Base-by-base conservation (phyloP, 1,140 invertebrate genomes). In the Trachelipus rathkii region DNA sequence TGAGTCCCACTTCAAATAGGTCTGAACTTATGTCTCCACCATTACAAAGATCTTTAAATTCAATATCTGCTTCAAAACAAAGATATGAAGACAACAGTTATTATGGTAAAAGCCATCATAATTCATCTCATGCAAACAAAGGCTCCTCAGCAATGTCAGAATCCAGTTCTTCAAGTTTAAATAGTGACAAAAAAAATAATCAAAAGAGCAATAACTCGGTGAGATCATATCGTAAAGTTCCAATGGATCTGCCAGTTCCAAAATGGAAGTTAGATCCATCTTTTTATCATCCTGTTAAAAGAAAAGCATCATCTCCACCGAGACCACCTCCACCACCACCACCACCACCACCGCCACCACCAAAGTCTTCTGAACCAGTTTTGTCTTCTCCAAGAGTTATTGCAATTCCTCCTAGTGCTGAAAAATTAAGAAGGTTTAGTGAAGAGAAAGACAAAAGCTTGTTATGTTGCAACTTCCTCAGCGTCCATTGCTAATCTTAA, bases 211-310 rank as follows among this genome's bases (percentile, higher is more conserved):
- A n/a, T n/a, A n/a, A 76, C 33, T 75, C 76, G 23, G 46, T 71
- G n/a, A 44, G 79, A 69, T 50, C 79, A 44, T 76, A 77, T 24
- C 78, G 15, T 50, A 50, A 50, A 50, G 46, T 77, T 50, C 80
- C 80, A 19, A 81, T 81, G 80, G 80, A 81, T 68, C 70, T 81
- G 11, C 80, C 77, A 33, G 77, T 81, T 19, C 80, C 80, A 6
- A 76, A 73, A 33, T 81, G 80, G 80, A 77, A 73, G 23, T 71
- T 76, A 8, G 80, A 81, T 75, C 80, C 80, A 13, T 66, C 74
- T 67, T 74, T 67, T 33, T 44, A 53, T 24, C 73, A 67, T 60
- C 73, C 73, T 44, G 72, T 79, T 13, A 71, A 76, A 50, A 73
- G 76, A 11, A 81, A 81, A 75, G 45, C 60, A 8, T 67, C 74